A percentile compares a stretch with the other conserved stretches of the same genome.
phyloP scores from a whole-genome alignment of 2,113 vertebrate species.

The Hiodon tergisus region DNA sequence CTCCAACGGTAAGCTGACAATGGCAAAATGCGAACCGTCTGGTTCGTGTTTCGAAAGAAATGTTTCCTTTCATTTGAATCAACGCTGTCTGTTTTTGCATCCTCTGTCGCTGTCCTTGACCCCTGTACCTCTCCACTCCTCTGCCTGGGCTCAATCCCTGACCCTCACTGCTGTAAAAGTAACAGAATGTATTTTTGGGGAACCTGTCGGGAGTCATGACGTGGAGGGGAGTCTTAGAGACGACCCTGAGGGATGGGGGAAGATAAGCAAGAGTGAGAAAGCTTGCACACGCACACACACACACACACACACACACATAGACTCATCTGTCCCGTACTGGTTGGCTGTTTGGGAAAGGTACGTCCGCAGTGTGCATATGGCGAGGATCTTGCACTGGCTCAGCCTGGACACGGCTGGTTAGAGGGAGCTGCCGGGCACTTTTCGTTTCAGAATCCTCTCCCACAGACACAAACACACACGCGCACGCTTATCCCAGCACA shows the following conservation, averaged over 20 bases:
- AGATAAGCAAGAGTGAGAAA: background rate
- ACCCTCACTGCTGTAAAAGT: no score
- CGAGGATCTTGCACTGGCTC: slow-evolving; percentile 51
- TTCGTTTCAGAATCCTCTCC: slow-evolving; percentile 52
- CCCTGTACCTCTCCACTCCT: no score
- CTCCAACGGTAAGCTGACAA: no score
- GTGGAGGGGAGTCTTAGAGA: background rate
- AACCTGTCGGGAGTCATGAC: background rate
- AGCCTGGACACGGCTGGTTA: slow-evolving; percentile 63
- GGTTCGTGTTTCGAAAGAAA: no score
- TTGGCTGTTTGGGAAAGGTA: slow-evolving; percentile 41
- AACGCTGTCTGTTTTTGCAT: no score
- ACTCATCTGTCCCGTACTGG: slow-evolving; percentile 26
- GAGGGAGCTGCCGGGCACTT: slow-evolving; percentile 60
- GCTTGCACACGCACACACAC: slow-evolving; percentile 8
- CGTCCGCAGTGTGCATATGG: slow-evolving; percentile 50
- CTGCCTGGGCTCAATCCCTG: no score
- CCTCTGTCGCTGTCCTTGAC: no score
- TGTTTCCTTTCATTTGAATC: no score
- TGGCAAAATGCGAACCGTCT: no score
- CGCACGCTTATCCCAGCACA: slow-evolving; percentile 40
- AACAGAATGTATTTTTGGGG: background rate
- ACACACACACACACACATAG: slow-evolving; percentile 25
- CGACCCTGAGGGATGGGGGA: no score
- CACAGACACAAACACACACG: slow-evolving; percentile 13